A percentile compares a stretch with the other conserved stretches of the same genome.
Evolutionary conservation across 2,797 vertebrate genomes (phyloP).

Genomic region (Bovichtus variegatus): DNA sequence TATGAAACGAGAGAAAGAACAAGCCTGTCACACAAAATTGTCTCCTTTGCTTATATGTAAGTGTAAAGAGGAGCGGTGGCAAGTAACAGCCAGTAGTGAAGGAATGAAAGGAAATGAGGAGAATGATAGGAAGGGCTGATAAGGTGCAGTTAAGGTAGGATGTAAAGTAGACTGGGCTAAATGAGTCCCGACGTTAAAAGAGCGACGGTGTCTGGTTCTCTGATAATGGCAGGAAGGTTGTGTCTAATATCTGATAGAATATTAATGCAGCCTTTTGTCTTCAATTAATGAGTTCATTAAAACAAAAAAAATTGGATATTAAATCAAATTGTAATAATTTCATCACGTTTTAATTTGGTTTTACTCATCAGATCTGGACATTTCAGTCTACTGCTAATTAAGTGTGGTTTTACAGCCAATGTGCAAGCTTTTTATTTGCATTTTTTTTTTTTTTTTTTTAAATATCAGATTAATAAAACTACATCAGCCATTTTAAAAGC

Average conservation of each 20-base stretch:
- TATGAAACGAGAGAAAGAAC: conserved; percentile 22
- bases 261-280: conserved; percentile 73
- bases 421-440: not conserved
- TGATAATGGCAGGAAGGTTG: conserved; percentile 65
- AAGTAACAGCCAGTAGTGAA: conserved; percentile 15
- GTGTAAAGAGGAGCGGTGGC: conserved; percentile 7
- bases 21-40: conserved; percentile 24
- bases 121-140: conserved; percentile 45
- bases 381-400: not conserved
- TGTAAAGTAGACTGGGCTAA: conserved; percentile 59
- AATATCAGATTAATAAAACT: not conserved
- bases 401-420: not conserved
- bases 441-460: no score
- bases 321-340: conserved; percentile 41
- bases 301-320: conserved; percentile 65
- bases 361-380: conserved; percentile 7
- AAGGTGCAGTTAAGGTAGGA: conserved; percentile 66
- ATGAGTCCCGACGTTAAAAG: conserved; percentile 63
- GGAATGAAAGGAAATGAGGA: conserved; percentile 58
- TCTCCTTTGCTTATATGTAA: conserved; percentile 22
- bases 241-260: conserved; percentile 72
- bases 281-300: conserved; percentile 73
- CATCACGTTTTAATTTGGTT: conserved; percentile 49
- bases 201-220: conserved; percentile 56
- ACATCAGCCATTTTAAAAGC: not conserved